phyloP scores from a whole-genome alignment of 1,140 invertebrate genomes.

The Philopotamus ludificatus region DNA sequence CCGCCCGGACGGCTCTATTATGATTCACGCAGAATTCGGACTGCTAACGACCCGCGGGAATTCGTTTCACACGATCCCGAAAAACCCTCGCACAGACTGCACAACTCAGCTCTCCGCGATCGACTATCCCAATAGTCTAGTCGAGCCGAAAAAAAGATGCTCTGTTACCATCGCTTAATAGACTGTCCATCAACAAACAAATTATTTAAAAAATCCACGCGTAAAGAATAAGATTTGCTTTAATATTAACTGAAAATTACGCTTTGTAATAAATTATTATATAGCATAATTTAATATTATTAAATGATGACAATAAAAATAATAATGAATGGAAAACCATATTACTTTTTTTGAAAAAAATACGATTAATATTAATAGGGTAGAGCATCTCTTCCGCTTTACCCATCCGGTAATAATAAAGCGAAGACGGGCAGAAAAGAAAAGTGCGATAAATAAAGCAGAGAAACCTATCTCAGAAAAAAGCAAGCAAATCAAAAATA shows the following conservation, averaged over 20 bases:
- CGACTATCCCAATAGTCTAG: neutral
- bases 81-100: conserved; percentile 1
- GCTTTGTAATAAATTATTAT: no score
- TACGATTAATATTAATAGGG: no score
- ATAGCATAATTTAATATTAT: no score
- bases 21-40: conserved; percentile 40
- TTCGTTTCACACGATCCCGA: conserved; percentile 36
- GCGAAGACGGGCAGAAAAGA: conserved; percentile 4
- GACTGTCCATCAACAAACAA: neutral
- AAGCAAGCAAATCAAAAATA: conserved; percentile 42
- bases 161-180: no score
- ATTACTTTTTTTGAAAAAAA: no score
- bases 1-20: conserved; percentile 36
- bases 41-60: conserved; percentile 41
- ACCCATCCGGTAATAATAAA: neutral
- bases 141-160: neutral
- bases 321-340: no score
- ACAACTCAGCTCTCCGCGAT: conserved; percentile 15
- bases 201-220: neutral
- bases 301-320: no score
- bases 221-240: no score
- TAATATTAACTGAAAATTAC: no score
- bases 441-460: conserved; percentile 35
- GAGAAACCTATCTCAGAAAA: conserved; percentile 40
- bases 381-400: neutral